These are phyloP conservation scores for Apistogramma diplotaenia DNA, from an alignment of 2,113 vertebrate genomes.

Conservation along the genomic window DNA sequence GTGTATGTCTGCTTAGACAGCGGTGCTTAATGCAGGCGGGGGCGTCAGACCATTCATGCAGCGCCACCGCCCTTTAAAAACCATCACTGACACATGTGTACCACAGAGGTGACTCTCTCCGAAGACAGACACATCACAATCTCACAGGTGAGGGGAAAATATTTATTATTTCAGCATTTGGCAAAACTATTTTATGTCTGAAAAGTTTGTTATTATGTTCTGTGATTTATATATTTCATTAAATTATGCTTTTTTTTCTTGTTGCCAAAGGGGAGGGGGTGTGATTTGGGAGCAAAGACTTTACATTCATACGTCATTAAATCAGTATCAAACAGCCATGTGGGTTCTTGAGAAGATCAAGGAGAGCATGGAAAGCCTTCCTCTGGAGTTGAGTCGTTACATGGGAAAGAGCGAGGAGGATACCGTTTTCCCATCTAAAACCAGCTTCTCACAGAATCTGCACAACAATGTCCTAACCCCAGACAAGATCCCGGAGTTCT, in stretches of 20 bases:
- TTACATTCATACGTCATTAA: not conserved
- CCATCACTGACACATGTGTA: not conserved
- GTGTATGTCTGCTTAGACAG: not conserved
- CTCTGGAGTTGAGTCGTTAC: conserved; percentile 45
- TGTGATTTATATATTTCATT: not conserved
- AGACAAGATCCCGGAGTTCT: conserved; percentile 79
- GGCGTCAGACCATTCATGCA: conserved; percentile 26
- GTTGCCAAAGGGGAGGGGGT: not conserved
- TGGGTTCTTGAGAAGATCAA: conserved; percentile 69
- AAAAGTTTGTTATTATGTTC: not conserved
- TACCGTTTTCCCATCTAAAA: conserved; percentile 34
- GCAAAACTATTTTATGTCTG: not conserved
- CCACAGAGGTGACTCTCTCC: not conserved
- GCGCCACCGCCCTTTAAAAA: conserved; percentile 39
- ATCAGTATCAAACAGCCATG: conserved; percentile 32
- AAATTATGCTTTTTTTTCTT: not conserved
- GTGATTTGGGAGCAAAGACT: not conserved
- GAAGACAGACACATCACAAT: not conserved
- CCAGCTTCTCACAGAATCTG: conserved; percentile 52
- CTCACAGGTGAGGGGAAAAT: conserved; percentile 39
- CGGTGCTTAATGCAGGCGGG: conserved; percentile 18
- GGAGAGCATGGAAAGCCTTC: conserved; percentile 62
- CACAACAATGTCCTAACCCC: conserved; percentile 78
- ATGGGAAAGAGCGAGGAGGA: conserved; percentile 51
- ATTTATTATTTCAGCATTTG: not conserved